Evolutionary conservation across 2,797 vertebrate genomes (phyloP), one percentile per base, ranked within the genome.

Genomic region (Rhincodon typus): DNA sequence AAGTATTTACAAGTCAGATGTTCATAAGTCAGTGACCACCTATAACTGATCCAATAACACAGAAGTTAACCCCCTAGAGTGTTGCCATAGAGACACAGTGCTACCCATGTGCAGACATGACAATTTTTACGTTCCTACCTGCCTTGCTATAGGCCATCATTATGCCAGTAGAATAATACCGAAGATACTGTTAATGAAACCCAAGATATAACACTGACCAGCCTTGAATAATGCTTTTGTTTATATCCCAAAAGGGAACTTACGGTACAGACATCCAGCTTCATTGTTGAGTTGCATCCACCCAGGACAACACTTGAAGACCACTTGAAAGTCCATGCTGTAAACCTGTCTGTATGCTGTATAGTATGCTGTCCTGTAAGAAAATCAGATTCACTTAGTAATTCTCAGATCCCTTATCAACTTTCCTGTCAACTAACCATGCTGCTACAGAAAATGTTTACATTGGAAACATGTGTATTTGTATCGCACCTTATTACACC

Each of bases 251-350:
- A 38, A 42, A 62, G 88, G 57, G 57, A 96, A 99, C 99, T 99
- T 97, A 99, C 99, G 97, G 96, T 98, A 98, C 34, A 98, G 97
- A 87, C 99, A 99, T 70, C 99, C 99, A 0, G 97, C 97, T 15
- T 98, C 98, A 0, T 97, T 98, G 0, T 98, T 97, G 0, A 97
- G 98, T 96, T 98, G 98, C 90, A 98, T 98, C 99, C 99, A 99
- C 38, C 99, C 99, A 0, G 97, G 97, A 96, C 99, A 99, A 96
- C 99, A 99, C 96, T 98, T 98, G 97, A 98, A 97, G 0, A 98
- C 97, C 0, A 97, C 98, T 96, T 97, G 98, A 96, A 97, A 97
- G 66, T 98, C 98, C 96, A 98, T 96, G 66, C 96, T 96, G 97
- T 99, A 99, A 95, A 98, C 97, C 96, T 99, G 99, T 96, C 98